Base-by-base conservation (phyloP, 2,888 invertebrate species). In the Caenorhabditis becei region DNA sequence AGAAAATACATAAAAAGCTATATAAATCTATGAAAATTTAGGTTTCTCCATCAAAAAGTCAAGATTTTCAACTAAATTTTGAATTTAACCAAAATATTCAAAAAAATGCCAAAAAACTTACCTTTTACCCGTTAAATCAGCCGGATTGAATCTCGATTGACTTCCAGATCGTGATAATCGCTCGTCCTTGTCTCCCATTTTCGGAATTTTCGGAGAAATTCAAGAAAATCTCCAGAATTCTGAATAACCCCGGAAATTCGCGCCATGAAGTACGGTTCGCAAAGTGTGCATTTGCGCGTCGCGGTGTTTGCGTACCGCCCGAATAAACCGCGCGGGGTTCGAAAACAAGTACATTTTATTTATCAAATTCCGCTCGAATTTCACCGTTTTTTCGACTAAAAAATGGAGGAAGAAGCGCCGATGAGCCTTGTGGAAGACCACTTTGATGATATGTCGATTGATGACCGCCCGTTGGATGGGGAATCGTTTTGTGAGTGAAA, bases 101-200 rank as follows among this genome's bases (percentile, higher is more conserved):
- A 10, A 16, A 41, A 41, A 41, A 41, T 41, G 10, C 3, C 3
- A 41, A 41, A 41, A 16, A 41, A 35, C 59, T 32, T 4, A 74
- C 65, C 24, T 63, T 28, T 24, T 11, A 0, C 32, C 26, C 20
- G 53, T 54, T n/a, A 47, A 35, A 3, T 72, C 72, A 0, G 10
- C 18, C 0, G 51, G 66, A 16, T 26, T 20, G 23, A 61, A 75
- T 7, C 75, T 18, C 3, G 37, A 37, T 23, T 66, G 67, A 20
- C 62, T 77, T 1, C 44, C 54, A 28, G 41, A 41, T 32, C 77
- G 67, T 44, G 26, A 32, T 14, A 62, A 14, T 35, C 77, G 53
- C 32, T 77, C 77, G 18, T 77, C 79, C 18, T 59, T 62, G 51
- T 74, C 79, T 4, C 14, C 47, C 72, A 71, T 71, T 59, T 51